phyloP scores from a whole-genome alignment of 37 sponge, comb jelly and placozoan genomes.

The Crambe crambe region DNA sequence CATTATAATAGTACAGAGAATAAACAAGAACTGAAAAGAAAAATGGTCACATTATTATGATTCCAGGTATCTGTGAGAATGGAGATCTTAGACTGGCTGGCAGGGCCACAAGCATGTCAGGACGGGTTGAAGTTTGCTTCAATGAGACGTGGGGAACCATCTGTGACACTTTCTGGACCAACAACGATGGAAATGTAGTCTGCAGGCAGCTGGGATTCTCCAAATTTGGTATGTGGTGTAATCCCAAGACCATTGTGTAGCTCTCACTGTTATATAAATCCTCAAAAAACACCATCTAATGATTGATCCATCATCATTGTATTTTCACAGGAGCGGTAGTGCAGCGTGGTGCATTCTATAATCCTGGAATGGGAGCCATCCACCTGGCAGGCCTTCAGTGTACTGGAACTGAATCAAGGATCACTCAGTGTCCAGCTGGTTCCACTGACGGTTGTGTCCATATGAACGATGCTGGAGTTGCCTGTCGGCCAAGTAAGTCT shows the following conservation, averaged over 20 bases:
- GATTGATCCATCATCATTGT: no score
- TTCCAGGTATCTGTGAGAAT: constrained; percentile 7
- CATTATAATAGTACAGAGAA: no score
- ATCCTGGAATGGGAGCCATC: constrained; percentile 31
- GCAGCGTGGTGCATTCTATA: background rate
- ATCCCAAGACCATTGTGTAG: background rate
- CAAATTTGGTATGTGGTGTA: constrained; percentile 12
- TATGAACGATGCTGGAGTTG: constrained; percentile 51
- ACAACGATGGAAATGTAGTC: constrained; percentile 23
- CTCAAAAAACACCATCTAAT: no score
- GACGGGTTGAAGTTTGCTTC: constrained; percentile 23
- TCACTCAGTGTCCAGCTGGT: constrained; percentile 26
- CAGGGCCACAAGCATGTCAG: background rate
- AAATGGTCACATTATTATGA: background rate
- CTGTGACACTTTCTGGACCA: constrained; percentile 25
- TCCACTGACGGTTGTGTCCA: constrained; percentile 28
- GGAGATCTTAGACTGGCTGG: constrained; percentile 19
- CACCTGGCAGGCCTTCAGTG: constrained; percentile 35
- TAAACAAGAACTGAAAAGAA: background rate
- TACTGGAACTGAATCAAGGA: constrained; percentile 35
- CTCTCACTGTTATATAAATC: background rate
- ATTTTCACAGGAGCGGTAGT: constrained; percentile 16
- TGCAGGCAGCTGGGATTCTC: constrained; percentile 35
- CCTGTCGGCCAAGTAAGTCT: constrained; percentile 17
- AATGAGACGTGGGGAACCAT: constrained; percentile 19